A percentile compares a stretch with the other conserved stretches of the same genome.
phyloP scores from a whole-genome alignment of 30 jellyfish, hydroid and myxozoan genomes.

The Pelagia noctiluca region DNA sequence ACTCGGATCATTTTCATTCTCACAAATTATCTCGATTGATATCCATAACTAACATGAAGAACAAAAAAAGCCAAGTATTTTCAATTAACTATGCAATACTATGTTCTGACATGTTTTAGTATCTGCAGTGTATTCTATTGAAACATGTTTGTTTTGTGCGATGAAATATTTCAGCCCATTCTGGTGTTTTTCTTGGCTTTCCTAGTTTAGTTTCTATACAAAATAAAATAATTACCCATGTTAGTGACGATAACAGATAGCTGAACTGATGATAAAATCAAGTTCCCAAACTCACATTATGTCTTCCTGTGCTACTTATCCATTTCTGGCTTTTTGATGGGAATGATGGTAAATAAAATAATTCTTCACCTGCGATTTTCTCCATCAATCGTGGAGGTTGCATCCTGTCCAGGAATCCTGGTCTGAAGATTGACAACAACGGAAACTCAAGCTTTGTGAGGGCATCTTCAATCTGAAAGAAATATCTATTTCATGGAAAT shows the following conservation, averaged over 20 bases:
- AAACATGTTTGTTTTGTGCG: no score
- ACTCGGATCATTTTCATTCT: no score
- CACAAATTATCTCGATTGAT: no score
- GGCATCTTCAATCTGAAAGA: conserved; percentile 81
- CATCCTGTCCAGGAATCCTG: conserved; percentile 90
- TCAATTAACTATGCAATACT: no score
- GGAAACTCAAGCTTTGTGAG: conserved; percentile 77
- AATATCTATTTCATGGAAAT: not conserved
- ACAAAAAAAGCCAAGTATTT: no score
- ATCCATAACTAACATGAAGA: no score
- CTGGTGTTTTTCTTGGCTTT: not conserved
- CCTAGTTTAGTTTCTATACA: not conserved
- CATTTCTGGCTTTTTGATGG: not conserved
- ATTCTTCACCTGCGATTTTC: conserved; percentile 67
- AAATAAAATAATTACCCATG: not conserved
- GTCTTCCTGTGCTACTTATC: not conserved
- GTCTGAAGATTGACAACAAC: conserved; percentile 78
- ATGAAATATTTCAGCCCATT: no score
- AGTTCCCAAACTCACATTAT: no score
- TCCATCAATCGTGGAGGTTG: conserved; percentile 70
- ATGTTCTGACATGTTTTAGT: no score
- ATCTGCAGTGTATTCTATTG: no score
- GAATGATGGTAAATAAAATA: not conserved
- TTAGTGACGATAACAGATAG: no score
- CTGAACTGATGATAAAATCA: no score